Conservation (phyloP, 2,113 vertebrate genomes). For the Coturnix japonica region DNA sequence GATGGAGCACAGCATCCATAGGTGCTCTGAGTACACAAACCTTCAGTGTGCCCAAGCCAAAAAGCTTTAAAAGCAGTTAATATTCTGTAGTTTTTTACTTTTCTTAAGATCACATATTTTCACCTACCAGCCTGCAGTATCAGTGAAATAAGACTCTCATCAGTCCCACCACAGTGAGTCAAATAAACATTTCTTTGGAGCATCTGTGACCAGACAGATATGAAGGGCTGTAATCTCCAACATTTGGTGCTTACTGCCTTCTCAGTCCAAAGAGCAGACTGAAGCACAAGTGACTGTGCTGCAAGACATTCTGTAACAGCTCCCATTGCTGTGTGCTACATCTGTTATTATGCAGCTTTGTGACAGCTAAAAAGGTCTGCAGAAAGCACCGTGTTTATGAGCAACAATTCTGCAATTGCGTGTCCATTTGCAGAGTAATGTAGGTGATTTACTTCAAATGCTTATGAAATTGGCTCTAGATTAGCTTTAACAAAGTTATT, state of each 20-base stretch:
- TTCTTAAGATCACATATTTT: background rate
- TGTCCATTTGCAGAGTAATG: background rate
- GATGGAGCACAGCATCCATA: background rate
- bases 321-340: accelerated
- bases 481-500: background rate
- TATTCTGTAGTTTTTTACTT: background rate
- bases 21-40: background rate
- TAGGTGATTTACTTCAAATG: background rate
- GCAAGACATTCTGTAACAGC: background rate
- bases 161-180: background rate
- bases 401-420: background rate
- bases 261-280: background rate
- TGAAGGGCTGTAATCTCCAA: accelerated
- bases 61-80: too few relatives aligned
- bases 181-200: background rate
- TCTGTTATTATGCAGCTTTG: background rate
- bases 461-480: background rate
- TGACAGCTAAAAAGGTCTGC: background rate
- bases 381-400: background rate
- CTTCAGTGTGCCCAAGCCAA: background rate
- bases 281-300: background rate
- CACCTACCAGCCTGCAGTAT: accelerated
- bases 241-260: background rate
- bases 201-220: accelerated
- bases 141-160: background rate